Evolutionary conservation across 30 jellyfish, hydroid and myxozoan genomes (phyloP), one percentile per base, ranked within the genome.

Genomic region (Aurelia aurita): DNA sequence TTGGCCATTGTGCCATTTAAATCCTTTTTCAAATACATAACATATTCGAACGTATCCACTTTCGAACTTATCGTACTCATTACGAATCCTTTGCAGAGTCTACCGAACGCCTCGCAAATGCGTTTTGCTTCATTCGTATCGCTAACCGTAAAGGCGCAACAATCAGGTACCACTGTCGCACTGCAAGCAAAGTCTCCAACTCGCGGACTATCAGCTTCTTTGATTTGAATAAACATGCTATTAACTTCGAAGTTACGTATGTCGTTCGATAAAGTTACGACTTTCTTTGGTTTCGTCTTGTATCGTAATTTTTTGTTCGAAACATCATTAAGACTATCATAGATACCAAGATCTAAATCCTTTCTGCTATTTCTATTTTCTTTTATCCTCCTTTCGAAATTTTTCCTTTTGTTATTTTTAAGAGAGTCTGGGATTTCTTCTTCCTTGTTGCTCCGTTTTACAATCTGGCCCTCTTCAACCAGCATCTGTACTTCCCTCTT

Each of bases 201-300:
- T 39, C 28, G 69, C 19, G 96, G 96, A 45, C 96, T 85, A 55
- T 91, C 98, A 1, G 96, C 98, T 70, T 91, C 96, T 73, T 79
- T 86, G 27, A 91, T 86, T 82, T 91, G 98, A 19, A 91, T 70
- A 68, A 63, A 91, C 80, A 77, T 61, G 84, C 93, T 83, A 51
- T 49, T 55, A 3, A 83, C 87, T n/a, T 66, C 87, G 58, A 25
- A 67, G 73, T 83, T 69, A 23, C 93, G 82, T 8, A 83, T 61
- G 39, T 58, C 81, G 44, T 83, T 69, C 29, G 93, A 70, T 19
- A 83, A 47, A 21, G 93, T 83, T 45, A 57, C 31, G 15, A 11
- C 44, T 49, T 72, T 70, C 74, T 83, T 70, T 58, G 79, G 35
- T 2, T 25, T 65, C 7, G 85, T 19, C 34, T 19, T 11, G 28